These are phyloP conservation scores for Lingula anatina DNA, from an alignment of 2,888 invertebrate genomes.

Conservation along the genomic window DNA sequence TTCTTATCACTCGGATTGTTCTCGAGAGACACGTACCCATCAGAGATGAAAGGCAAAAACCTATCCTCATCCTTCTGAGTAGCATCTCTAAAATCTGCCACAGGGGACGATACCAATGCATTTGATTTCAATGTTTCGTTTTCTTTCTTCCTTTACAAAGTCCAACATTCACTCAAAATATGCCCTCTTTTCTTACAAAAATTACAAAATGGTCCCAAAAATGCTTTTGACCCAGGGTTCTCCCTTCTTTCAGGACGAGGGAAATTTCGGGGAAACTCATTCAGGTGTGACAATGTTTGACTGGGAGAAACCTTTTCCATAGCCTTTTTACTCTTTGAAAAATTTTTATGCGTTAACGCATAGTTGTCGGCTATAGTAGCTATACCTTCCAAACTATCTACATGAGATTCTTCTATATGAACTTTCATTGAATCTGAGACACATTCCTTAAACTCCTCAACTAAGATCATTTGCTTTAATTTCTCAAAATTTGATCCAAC, in stretches of 20 bases:
- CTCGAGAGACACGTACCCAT: conserved; percentile 11
- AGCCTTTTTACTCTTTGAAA: too few relatives aligned
- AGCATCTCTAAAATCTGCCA: conserved; percentile 3
- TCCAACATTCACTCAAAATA: conserved; percentile 10
- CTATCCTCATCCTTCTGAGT: conserved; percentile 8
- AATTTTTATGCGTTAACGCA: conserved; percentile 6
- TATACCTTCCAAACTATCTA: conserved; percentile 1
- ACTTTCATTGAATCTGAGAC: conserved; percentile 4
- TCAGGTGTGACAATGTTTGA: too few relatives aligned
- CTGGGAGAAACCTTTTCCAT: too few relatives aligned
- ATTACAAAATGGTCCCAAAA: not conserved
- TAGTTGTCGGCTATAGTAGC: conserved; percentile 10
- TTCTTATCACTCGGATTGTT: not conserved
- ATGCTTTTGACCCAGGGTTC: too few relatives aligned
- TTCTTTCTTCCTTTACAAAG: conserved; percentile 4
- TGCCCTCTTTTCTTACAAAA: conserved; percentile 9
- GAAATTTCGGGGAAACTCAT: too few relatives aligned
- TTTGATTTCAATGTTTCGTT: not conserved
- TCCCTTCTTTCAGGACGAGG: too few relatives aligned
- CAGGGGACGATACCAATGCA: too few relatives aligned
- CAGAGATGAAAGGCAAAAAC: conserved; percentile 12
- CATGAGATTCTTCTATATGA: conserved; percentile 6
- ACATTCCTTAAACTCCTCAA: conserved; percentile 7
- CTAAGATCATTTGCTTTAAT: conserved; percentile 4
- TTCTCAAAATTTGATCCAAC: conserved; percentile 1